Base-by-base conservation (phyloP, 2,797 vertebrate species). In the Chelidonichthys spinosus region DNA sequence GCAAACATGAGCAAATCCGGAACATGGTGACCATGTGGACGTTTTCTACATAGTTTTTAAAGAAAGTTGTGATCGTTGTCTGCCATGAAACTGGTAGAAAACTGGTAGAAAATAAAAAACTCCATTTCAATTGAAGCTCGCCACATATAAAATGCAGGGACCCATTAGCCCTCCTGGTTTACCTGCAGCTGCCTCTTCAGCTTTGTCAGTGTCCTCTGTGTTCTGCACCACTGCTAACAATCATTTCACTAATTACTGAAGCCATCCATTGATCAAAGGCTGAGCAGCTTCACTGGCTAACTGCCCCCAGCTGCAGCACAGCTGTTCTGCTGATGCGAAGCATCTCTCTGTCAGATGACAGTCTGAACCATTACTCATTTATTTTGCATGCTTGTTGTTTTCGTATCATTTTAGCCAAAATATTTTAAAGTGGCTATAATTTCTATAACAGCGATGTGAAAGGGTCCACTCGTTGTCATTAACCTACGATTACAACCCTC, bases 281-380 rank as follows among this genome's bases (percentile, higher is more conserved):
- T 37, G 46, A 33, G 33, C 39, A 36, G 63, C 35, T 50, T 65
- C 46, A 36, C 8, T 9, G 11, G 60, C 17, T 2, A 2, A 9
- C 15, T 1, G 32, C 52, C 52, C 6, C 11, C 63, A 40, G 65
- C 63, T 46, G 43, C 70, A 15, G 54, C 33, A n/a, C 60, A 59
- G 42, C 61, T 61, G 74, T 73, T 78, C 33, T 56, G 62, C 53
- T 81, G 78, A 78, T 72, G 63, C 70, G 72, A 72, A 58, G 15
- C 47, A 43, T 15, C 59, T 32, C 59, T 5, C 13, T 15, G 56
- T 17, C 7, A 13, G 4, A 59, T 25, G 37, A 18, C 37, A 40
- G 18, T 7, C 54, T 56, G 25, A 25, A 36, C 2, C 13, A 15
- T 55, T 54, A 54, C 32, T 35, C 32, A 15, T 52, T 52, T 32